These are phyloP conservation scores for Scytalopus superciliaris DNA, from an alignment of 2,113 vertebrate genomes.

Conservation along the genomic window DNA sequence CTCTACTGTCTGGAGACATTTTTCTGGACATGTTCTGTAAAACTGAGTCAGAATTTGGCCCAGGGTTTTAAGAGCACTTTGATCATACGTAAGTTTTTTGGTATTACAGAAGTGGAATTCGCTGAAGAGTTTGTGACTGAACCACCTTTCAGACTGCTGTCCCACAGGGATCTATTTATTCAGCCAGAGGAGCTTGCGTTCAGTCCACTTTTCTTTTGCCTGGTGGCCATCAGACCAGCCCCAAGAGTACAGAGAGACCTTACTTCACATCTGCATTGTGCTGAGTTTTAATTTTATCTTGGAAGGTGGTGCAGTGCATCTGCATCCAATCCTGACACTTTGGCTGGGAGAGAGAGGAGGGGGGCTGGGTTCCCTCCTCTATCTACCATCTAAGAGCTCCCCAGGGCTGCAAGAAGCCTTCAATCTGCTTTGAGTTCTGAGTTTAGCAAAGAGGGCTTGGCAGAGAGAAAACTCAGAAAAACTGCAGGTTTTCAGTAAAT, in stretches of 20 bases:
- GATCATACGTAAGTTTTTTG: background rate
- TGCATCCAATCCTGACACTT: background rate
- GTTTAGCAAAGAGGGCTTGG: background rate
- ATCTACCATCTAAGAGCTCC: background rate
- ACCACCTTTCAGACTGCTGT: background rate
- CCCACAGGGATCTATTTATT: background rate
- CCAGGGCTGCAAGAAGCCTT: background rate
- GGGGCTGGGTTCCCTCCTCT: background rate
- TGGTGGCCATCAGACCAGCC: background rate
- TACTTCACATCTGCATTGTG: background rate
- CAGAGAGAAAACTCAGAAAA: background rate
- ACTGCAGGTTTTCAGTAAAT: background rate
- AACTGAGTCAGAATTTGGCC: background rate
- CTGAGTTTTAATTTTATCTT: background rate
- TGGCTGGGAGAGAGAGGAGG: background rate
- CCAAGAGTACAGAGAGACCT: accelerated
- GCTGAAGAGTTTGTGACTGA: background rate
- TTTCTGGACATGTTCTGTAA: background rate
- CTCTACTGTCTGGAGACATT: background rate
- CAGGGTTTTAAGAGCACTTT: background rate
- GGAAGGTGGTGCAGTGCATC: background rate
- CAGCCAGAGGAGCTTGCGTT: background rate
- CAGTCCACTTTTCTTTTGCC: too few species aligned
- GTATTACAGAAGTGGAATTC: background rate
- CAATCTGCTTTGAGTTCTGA: background rate